Conservation (phyloP, 2,888 invertebrate genomes). For the Spodoptera picta region DNA sequence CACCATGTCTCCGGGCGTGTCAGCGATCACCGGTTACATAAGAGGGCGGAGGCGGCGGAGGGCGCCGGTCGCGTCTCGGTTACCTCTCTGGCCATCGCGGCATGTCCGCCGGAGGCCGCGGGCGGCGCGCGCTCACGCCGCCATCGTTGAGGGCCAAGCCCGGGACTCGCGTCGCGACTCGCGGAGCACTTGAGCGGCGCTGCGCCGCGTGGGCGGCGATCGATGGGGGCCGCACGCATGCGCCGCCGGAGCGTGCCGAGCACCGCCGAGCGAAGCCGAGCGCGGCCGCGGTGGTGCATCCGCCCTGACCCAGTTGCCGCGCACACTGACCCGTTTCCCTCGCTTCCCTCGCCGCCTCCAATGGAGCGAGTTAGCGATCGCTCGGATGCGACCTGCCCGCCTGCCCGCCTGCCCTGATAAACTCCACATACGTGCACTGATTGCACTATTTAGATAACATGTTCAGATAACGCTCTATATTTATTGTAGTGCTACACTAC, state of each 20-base stretch:
- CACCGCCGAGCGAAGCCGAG: conserved; percentile 67
- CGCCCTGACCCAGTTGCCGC: conserved; percentile 85
- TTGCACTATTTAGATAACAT: conserved; percentile 70
- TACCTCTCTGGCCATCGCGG: conserved; percentile 93
- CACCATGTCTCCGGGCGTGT: conserved; percentile 72
- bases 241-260: conserved; percentile 71
- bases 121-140: conserved; percentile 88
- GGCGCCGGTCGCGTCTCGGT: conserved; percentile 74
- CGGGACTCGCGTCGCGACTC: conserved; percentile 84
- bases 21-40: conserved; percentile 73
- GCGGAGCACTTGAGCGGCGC: conserved; percentile 79
- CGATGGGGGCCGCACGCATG: conserved; percentile 72
- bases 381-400: conserved; percentile 50
- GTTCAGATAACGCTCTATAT: conserved; percentile 48
- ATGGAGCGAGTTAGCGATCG: conserved; percentile 55
- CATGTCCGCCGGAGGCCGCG: conserved; percentile 90
- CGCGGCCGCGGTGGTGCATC: conserved; percentile 72
- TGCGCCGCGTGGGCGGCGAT: conserved; percentile 80
- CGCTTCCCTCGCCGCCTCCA: conserved; percentile 46
- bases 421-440: conserved; percentile 57
- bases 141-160: conserved; percentile 85
- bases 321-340: conserved; percentile 78
- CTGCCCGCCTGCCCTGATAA: conserved; percentile 43
- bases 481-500: conserved; percentile 35
- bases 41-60: conserved; percentile 70